Evolutionary conservation across 2,797 vertebrate species (phyloP), one percentile per base, ranked within the genome.

Genomic region (Urophycis tenuis): DNA sequence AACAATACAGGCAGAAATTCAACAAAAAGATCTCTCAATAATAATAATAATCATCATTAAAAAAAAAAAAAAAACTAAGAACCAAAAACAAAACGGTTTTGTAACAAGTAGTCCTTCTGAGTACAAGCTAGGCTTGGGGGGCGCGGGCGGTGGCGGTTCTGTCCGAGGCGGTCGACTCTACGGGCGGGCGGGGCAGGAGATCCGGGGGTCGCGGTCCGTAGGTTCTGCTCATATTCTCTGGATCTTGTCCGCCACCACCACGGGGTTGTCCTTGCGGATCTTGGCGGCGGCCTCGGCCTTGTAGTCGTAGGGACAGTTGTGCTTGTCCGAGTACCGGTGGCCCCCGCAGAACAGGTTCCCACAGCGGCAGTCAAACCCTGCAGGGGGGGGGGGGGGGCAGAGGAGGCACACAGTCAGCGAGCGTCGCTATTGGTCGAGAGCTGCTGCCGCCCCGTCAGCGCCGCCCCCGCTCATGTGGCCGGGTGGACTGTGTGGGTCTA

Each of bases 261-360:
- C 90, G 0, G 95, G 95, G 88, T 96, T 96, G 84, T 96, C 95
- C 88, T 96, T 96, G 70, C 95, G 95, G 74, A 96, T 95, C 86
- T 95, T 95, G 87, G 94, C 94, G 0, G 94, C 94, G 0, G 95
- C 95, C 81, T 95, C 95, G 0, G 94, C 91, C 91, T 93, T 95
- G 91, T 96, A 96, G 89, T 96, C 95, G 0, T 95, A 96, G 6
- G 95, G 94, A 81, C 95, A 96, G 90, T 91, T 92, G 82, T 96
- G 95, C 87, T 95, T 94, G 83, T 96, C 95, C 0, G 95, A 96
- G 91, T 96, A 96, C 75, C 95, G 95, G 89, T 96, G 95, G 1
- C 95, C 76, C 78, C 94, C 95, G 73, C 95, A 96, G 90, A 96
- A 96, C 29, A 95, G 88, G 74, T 96, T 95, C 77, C 95, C 95